phyloP scores from a whole-genome alignment of 1,140 invertebrate species.

The Drosophila melanogaster region Release_6_plus_ISO1_MT NT_037436.4:10881501-10882000 shows the following conservation, averaged over 20 bases:
- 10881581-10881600: background rate
- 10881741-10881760: conserved; percentile 58
- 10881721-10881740: conserved; percentile 31
- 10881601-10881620: background rate
- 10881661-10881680: conserved; percentile 39
- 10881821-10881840: conserved; percentile 49
- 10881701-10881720: conserved; percentile 3
- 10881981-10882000: background rate
- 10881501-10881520: conserved; percentile 1
- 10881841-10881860: conserved; percentile 51
- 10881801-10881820: conserved; percentile 19
- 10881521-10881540: background rate
- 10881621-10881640: conserved; percentile 3
- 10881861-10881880: conserved; percentile 22
- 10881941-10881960: background rate
- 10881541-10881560: conserved; percentile 18
- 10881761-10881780: conserved; percentile 58
- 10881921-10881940: too few relatives aligned
- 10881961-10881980: too few relatives aligned
- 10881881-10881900: too few relatives aligned
- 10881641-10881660: conserved; percentile 6
- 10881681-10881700: conserved; percentile 51
- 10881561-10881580: conserved; percentile 34
- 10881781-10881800: conserved; percentile 19
- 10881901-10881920: too few relatives aligned